These are phyloP conservation scores for Gopherus flavomarginatus DNA, from an alignment of 2,113 vertebrate genomes.

Conservation along the genomic window DNA sequence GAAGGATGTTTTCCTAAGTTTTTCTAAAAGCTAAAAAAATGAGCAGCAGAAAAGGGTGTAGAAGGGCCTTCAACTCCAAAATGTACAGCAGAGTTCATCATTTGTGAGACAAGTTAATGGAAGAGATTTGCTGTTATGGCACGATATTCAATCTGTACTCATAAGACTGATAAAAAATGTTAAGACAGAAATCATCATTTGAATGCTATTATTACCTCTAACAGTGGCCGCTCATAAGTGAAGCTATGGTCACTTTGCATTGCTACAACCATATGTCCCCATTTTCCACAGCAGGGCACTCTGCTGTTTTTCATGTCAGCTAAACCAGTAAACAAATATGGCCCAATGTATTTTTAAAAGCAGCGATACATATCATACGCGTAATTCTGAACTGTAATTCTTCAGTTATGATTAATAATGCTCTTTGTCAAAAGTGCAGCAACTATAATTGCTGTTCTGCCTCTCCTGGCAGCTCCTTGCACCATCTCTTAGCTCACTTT, in stretches of 20 bases:
- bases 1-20: no score
- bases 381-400: background rate
- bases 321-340: background rate
- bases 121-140: no score
- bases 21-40: no score
- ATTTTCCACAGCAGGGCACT: background rate
- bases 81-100: no score
- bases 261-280: background rate
- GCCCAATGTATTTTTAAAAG: background rate
- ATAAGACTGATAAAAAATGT: no score
- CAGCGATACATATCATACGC: background rate
- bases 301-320: background rate
- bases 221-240: background rate
- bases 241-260: background rate
- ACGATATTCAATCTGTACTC: no score
- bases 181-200: background rate
- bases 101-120: no score
- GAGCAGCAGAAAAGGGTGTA: no score
- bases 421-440: background rate
- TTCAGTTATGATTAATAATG: background rate
- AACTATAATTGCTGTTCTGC: background rate
- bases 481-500: background rate
- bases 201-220: background rate
- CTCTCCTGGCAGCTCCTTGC: background rate
- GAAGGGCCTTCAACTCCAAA: no score